Base-by-base conservation (phyloP, 2,797 vertebrate genomes). In the Loris lydekkerianus region DNA sequence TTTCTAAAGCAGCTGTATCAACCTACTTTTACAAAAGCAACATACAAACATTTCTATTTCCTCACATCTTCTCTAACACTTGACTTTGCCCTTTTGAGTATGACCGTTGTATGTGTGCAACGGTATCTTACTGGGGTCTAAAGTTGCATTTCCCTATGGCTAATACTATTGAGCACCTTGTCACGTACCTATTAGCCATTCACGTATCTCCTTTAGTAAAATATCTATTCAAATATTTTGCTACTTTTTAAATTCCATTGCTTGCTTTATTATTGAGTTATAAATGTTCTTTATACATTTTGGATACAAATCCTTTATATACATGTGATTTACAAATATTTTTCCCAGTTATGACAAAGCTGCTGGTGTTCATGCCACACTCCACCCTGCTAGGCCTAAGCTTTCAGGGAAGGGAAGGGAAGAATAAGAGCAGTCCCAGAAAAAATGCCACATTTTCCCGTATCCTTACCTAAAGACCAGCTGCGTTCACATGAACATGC, bases 101-200 rank as follows among this genome's bases (percentile, higher is more conserved):
- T 27, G 69, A 49, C 20, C 37, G 81, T 83, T n/a, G n/a, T n/a
- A 40, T 7, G 23, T 81, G 7, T 46, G 5, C 72, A 58, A 49
- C 83, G 58, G 37, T 37, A 72, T 40, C 23, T 65, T 40, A 53
- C 1, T 63, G n/a, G 67, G 81, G 49, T 58, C 94, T 85, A 49
- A 86, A 93, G 81, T 85, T 81, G 10, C 13, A 6, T 86, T 91
- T 92, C 72, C 49, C 7, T 96, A 49, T 90, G 78, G 88, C 29
- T 29, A 23, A 76, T 34, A 37, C 75, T 43, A 69, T 25, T 72
- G 31, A 56, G 8, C 10, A 31, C 53, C 14, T 90, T 82, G 84
- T 60, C 15, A 31, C 6, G 9, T 46, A 37, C 82, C 40, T 75
- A 20, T 20, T 72, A 91, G 9, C 63, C 61, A 87, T 92, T 82